phyloP scores from a whole-genome alignment of 1,140 invertebrate species.

The Macrobrachium rosenbergii region DNA sequence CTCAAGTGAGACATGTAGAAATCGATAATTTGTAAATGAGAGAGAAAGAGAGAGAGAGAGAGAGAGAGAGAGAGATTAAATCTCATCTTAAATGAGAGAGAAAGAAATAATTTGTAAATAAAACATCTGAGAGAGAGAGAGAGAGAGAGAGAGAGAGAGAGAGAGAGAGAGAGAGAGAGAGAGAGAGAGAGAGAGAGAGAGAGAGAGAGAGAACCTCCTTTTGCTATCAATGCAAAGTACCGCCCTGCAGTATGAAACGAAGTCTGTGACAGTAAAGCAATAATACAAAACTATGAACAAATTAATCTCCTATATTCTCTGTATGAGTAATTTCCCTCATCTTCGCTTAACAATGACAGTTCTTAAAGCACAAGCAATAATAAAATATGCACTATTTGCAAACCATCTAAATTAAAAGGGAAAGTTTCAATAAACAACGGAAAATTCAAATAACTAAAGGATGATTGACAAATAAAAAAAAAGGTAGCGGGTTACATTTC shows the following conservation, averaged over 20 bases:
- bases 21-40: neutral
- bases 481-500: too few species aligned
- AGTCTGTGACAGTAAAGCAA: neutral
- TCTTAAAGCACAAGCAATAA: too few species aligned
- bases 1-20: too few species aligned
- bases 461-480: too few species aligned
- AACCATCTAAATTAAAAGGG: too few species aligned
- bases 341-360: too few species aligned
- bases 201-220: neutral
- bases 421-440: too few species aligned
- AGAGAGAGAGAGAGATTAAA: neutral
- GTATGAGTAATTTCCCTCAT: too few species aligned
- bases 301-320: too few species aligned
- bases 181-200: neutral
- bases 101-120: neutral
- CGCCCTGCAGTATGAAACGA: neutral
- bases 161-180: neutral
- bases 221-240: neutral
- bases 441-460: too few species aligned
- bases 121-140: neutral
- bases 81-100: neutral
- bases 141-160: conserved; percentile 16
- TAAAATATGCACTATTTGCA: too few species aligned
- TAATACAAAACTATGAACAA: too few species aligned
- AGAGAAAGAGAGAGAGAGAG: neutral